These are phyloP conservation scores for Chiridota heheva DNA, from an alignment of 35 echinoderm and acorn worm species.

Conservation along the genomic window DNA sequence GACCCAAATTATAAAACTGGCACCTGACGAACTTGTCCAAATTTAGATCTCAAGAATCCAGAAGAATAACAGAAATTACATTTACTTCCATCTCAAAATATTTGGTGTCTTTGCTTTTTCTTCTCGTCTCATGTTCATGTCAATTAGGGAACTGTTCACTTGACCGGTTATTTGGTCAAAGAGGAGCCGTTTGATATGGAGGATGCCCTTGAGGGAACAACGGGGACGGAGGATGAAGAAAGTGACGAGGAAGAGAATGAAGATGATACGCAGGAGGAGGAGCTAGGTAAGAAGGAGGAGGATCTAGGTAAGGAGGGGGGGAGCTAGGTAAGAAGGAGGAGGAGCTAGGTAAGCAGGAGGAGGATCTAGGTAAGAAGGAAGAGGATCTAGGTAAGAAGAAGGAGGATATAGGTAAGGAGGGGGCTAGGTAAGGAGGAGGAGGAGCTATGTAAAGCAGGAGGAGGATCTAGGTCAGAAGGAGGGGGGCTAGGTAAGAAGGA, in stretches of 20 bases:
- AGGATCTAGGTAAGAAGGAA: background rate
- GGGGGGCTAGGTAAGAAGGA: background rate
- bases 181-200: constrained; percentile 38
- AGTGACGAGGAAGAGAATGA: background rate
- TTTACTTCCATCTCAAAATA: too few species aligned
- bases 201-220: constrained; percentile 33
- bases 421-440: background rate
- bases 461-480: too few species aligned
- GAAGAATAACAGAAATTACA: too few species aligned
- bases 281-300: background rate
- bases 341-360: background rate
- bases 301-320: background rate
- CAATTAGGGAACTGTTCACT: constrained; percentile 27
- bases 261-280: background rate
- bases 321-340: background rate
- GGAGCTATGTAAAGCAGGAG: background rate
- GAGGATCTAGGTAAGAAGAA: background rate
- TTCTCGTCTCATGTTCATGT: too few species aligned
- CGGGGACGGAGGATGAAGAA: constrained; percentile 31
- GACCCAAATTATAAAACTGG: too few species aligned
- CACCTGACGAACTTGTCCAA: too few species aligned
- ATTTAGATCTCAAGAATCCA: too few species aligned
- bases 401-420: background rate
- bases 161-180: constrained; percentile 35
- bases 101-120: too few species aligned